Base-by-base conservation (phyloP, 1,140 invertebrate species). In the Apolygus lucorum region DNA sequence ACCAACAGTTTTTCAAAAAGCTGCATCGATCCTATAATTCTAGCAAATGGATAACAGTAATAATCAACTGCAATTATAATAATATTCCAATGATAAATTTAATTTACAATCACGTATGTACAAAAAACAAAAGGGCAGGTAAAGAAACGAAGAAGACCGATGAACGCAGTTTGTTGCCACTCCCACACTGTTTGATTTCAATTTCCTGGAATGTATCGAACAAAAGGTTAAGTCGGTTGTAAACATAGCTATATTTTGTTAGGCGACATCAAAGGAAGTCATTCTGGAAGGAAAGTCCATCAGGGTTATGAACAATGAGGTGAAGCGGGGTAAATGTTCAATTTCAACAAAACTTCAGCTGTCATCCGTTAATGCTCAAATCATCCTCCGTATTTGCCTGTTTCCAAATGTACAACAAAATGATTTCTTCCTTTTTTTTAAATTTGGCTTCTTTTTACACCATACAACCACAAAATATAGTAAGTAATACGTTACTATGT, bases 161-260 rank as follows among this genome's bases (percentile, higher is more conserved):
- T 24, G 54, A 34, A 17, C 28, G 52, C 13, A 65, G 22, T 2
- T 25, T 52, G 24, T 54, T 62, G 17, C 52, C 67, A 24, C 72
- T 68, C 63, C 87, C 88, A 77, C 88, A 90, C 70, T 86, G 82
- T 74, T 88, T 87, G 71, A 90, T 89, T 77, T 89, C 87, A 76
- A 85, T 85, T 79, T 90, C 88, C 82, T 84, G 63, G 27, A 68
- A 68, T 13, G 52, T 28, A 25, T 11, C 17, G 14, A n/a, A n/a
- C n/a, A n/a, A n/a, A n/a, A n/a, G n/a, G n/a, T n/a, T n/a, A n/a
- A n/a, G n/a, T n/a, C n/a, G n/a, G n/a, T n/a, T n/a, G n/a, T n/a
- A n/a, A n/a, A 49, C 34, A 49, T 49, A 11, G 8, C 17, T 11
- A 49, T 49, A 49, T 8, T 11, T 11, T 49, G 34, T 11, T 11